These are phyloP conservation scores for Caranx ignobilis DNA, from an alignment of 2,113 vertebrate species.

Conservation along the genomic window DNA sequence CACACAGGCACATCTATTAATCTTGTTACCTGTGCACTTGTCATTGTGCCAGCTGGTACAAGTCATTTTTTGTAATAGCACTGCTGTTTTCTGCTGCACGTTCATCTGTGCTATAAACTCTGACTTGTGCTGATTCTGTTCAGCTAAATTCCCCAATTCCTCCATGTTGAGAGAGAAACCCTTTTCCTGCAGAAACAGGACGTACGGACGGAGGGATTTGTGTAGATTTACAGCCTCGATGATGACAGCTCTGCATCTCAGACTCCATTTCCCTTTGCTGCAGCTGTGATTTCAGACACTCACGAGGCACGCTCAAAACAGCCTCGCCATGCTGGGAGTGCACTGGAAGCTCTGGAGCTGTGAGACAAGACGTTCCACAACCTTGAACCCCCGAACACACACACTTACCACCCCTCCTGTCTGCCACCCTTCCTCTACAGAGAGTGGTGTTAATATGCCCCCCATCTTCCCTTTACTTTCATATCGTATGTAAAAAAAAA, in stretches of 20 bases:
- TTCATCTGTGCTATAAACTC: constrained; percentile 24
- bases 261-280: constrained; percentile 61
- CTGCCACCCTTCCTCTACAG: background rate
- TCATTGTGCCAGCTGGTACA: constrained; percentile 36
- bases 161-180: background rate
- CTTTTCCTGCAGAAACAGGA: constrained; percentile 37
- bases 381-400: constrained; percentile 22
- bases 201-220: constrained; percentile 35
- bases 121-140: constrained; percentile 10
- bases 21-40: constrained; percentile 21
- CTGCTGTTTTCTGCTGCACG: constrained; percentile 34
- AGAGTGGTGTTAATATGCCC: background rate
- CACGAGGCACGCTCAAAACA: constrained; percentile 19
- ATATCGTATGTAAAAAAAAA: constrained; percentile 37
- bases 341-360: background rate
- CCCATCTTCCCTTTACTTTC: background rate
- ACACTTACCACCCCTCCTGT: background rate
- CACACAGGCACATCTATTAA: constrained; percentile 10
- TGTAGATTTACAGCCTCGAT: constrained; percentile 47
- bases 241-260: constrained; percentile 62
- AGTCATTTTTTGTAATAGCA: constrained; percentile 31
- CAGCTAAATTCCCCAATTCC: background rate
- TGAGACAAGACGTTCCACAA: constrained; percentile 21
- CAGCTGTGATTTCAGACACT: constrained; percentile 61
- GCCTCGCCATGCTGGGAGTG: constrained; percentile 22